A percentile compares a stretch with the other conserved stretches of the same genome.
These are phyloP conservation scores for Eurytoma adleriae DNA, from an alignment of 2,888 invertebrate genomes.

Conservation along the genomic window DNA sequence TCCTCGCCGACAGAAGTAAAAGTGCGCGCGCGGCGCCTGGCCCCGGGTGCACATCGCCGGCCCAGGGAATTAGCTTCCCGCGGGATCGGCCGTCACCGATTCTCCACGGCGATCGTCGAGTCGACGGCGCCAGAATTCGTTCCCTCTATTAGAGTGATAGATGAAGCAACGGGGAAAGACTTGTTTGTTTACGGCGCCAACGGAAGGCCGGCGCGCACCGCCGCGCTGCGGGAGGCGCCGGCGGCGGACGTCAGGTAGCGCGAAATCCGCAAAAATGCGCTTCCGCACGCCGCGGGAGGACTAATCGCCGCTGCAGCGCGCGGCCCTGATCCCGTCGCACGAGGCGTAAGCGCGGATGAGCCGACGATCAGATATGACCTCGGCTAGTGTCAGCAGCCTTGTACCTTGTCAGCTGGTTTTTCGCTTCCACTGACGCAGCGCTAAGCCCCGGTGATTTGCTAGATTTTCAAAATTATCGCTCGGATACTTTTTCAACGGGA, in stretches of 20 bases:
- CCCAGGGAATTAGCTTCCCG: constrained; percentile 18
- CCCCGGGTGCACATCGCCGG: neutral
- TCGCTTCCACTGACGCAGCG: neutral
- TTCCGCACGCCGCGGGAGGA: neutral
- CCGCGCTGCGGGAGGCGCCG: neutral
- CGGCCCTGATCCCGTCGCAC: constrained; percentile 12
- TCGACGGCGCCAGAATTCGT: constrained; percentile 59
- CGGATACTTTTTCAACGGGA: too few relatives aligned
- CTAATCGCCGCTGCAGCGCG: constrained; percentile 17
- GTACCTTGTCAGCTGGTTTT: constrained; percentile 1
- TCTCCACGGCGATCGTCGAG: constrained; percentile 48
- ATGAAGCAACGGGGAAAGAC: constrained; percentile 61
- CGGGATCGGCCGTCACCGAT: neutral
- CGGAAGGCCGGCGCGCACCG: too few relatives aligned
- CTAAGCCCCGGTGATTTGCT: too few relatives aligned
- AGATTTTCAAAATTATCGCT: too few relatives aligned
- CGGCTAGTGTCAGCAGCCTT: neutral
- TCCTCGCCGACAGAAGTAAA: neutral
- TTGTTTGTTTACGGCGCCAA: constrained; percentile 64
- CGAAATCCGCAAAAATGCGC: constrained; percentile 24
- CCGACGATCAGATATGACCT: neutral
- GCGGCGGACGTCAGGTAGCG: neutral
- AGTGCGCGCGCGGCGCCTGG: neutral
- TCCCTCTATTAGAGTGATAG: constrained; percentile 67
- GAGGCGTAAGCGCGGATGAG: neutral